These are phyloP conservation scores for Cochlearius cochlearius DNA, from an alignment of 2,113 vertebrate species.

Conservation along the genomic window DNA sequence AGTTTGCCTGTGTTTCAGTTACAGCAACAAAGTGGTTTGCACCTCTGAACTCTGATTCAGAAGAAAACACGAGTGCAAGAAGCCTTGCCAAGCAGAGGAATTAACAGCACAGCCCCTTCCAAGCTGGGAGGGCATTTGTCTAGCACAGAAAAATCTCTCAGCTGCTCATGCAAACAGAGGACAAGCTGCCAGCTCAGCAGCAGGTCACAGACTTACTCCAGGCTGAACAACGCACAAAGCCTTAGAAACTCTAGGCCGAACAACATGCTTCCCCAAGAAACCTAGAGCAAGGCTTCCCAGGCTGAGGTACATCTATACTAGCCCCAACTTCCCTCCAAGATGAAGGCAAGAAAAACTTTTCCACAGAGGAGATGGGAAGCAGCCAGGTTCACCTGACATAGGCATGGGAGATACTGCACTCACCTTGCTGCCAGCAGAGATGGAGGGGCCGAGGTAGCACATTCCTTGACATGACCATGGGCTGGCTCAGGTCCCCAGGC, in stretches of 20 bases:
- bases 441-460: neutral
- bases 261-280: rapidly evolving
- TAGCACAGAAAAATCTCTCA: neutral
- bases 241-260: neutral
- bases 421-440: neutral
- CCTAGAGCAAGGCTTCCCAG: neutral
- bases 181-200: neutral
- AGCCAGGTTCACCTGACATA: neutral
- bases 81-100: neutral
- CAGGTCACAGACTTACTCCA: neutral
- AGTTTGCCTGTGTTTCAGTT: neutral
- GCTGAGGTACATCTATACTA: neutral
- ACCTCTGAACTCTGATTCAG: neutral
- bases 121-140: neutral
- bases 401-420: neutral
- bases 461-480: rapidly evolving
- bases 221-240: neutral
- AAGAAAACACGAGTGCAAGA: neutral
- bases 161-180: neutral
- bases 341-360: neutral
- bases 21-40: neutral
- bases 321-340: neutral
- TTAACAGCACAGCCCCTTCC: neutral
- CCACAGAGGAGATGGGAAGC: neutral
- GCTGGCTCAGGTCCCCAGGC: neutral